A percentile compares a stretch with the other conserved stretches of the same genome.
Evolutionary conservation across 1,140 invertebrate species (phyloP).

Genomic region (Drosophila sturtevanti): DNA sequence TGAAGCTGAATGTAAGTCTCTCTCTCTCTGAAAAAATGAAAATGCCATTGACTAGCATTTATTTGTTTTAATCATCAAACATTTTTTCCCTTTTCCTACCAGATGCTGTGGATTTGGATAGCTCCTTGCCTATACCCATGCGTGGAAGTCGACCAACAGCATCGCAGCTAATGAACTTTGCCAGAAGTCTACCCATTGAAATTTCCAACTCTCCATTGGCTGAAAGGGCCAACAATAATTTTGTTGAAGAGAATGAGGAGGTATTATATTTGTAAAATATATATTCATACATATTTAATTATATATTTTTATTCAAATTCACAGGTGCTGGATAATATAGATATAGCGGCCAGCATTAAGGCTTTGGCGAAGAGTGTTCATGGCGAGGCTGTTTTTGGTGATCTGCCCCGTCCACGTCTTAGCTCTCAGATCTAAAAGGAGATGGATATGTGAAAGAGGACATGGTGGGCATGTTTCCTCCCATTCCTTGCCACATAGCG

Average conservation of each 20-base stretch:
- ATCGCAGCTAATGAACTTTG: slow-evolving; percentile 62
- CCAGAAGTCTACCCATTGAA: slow-evolving; percentile 75
- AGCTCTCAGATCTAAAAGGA: slow-evolving; percentile 89
- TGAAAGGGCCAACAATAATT: slow-evolving; percentile 48
- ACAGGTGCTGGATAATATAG: slow-evolving; percentile 83
- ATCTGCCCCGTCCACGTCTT: slow-evolving; percentile 91
- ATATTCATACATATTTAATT: too few species aligned
- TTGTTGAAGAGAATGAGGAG: slow-evolving; percentile 59
- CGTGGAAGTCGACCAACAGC: slow-evolving; percentile 26
- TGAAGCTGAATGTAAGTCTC: slow-evolving; percentile 70
- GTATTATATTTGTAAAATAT: slow-evolving; percentile 27
- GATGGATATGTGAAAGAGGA: slow-evolving; percentile 5
- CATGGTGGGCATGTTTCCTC: not conserved
- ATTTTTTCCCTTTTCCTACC: too few species aligned
- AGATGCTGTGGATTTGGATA: slow-evolving; percentile 78
- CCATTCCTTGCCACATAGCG: not conserved
- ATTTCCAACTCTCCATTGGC: slow-evolving; percentile 71
- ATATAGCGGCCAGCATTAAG: slow-evolving; percentile 94
- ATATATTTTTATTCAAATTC: too few species aligned
- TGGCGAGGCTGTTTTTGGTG: slow-evolving; percentile 92
- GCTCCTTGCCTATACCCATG: slow-evolving; percentile 69
- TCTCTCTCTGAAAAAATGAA: too few species aligned
- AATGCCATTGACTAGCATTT: too few species aligned
- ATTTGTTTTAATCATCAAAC: too few species aligned
- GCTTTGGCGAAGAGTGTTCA: slow-evolving; percentile 93